Evolutionary conservation across 2,797 vertebrate species (phyloP).

Genomic region (Mormyrops attenuatus): DNA sequence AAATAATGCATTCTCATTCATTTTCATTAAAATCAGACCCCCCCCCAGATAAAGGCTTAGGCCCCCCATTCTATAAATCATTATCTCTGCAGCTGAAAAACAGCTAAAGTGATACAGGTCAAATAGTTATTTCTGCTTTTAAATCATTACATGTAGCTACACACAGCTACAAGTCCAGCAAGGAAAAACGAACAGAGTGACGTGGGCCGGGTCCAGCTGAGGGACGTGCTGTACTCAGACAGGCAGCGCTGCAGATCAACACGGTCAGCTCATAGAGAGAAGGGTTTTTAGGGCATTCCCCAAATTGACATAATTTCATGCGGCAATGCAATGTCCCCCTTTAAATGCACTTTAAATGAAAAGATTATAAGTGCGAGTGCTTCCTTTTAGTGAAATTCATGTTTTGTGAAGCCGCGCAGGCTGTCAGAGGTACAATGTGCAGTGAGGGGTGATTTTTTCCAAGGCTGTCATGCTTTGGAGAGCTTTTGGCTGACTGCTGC

Average conservation of each 20-base stretch:
- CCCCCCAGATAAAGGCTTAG: not conserved
- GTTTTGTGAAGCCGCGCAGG: not conserved
- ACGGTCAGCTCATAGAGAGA: not conserved
- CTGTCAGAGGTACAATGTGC: conserved; percentile 2
- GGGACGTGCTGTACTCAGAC: not conserved
- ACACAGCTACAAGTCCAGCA: not conserved
- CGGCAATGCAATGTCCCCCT: not conserved
- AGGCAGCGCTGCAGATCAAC: not conserved
- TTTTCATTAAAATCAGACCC: not conserved
- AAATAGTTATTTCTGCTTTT: not conserved
- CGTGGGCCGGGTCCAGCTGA: not conserved
- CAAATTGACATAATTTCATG: not conserved
- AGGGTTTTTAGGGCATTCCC: not conserved
- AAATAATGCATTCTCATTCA: not conserved
- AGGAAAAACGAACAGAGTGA: not conserved
- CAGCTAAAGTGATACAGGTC: not conserved
- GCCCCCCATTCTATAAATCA: not conserved
- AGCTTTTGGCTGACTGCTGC: not conserved
- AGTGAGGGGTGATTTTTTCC: conserved; percentile 7
- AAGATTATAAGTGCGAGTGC: not conserved
- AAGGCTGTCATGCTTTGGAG: not conserved
- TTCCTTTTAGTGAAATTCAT: not conserved
- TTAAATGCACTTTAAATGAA: not conserved
- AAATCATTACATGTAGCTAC: not conserved
- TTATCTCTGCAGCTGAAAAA: not conserved